Conservation (phyloP, 2,888 invertebrate species). For the Oligia latruncula region DNA sequence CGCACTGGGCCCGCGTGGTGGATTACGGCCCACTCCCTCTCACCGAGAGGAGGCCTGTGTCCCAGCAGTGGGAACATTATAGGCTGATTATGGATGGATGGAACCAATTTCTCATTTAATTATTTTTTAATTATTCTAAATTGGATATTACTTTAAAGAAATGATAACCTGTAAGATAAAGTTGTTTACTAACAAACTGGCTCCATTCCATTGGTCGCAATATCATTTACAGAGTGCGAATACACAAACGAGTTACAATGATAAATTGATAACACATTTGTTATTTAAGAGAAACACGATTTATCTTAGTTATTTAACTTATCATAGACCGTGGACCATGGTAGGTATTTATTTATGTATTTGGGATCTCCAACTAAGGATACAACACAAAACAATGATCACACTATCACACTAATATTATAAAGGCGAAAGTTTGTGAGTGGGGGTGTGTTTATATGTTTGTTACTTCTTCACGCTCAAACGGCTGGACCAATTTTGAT, state of each 20-base stretch:
- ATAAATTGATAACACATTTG: conserved; percentile 8
- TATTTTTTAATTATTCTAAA: not conserved
- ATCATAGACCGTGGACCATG: not conserved
- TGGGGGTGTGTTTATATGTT: too few relatives aligned
- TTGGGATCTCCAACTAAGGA: not conserved
- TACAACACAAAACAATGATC: too few relatives aligned
- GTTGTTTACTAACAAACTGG: conserved; percentile 42
- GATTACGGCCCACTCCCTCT: too few relatives aligned
- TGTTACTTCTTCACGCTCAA: too few relatives aligned
- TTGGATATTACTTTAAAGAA: conserved; percentile 3
- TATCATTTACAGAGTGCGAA: not conserved
- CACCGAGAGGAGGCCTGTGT: too few relatives aligned
- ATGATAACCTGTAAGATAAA: conserved; percentile 35
- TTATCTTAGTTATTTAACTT: not conserved
- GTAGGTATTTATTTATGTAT: too few relatives aligned
- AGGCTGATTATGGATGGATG: too few relatives aligned
- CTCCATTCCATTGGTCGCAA: conserved; percentile 26
- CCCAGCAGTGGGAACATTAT: too few relatives aligned
- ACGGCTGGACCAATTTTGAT: too few relatives aligned
- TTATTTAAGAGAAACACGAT: conserved; percentile 1
- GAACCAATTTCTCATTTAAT: conserved; percentile 4
- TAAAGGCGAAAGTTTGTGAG: too few relatives aligned
- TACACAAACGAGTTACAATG: not conserved
- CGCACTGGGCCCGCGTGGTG: too few relatives aligned
- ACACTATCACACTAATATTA: too few relatives aligned